A percentile compares a stretch with the other conserved stretches of the same genome.
Conservation (phyloP, 2,113 vertebrate species). For the Marmota flaviventris region DNA sequence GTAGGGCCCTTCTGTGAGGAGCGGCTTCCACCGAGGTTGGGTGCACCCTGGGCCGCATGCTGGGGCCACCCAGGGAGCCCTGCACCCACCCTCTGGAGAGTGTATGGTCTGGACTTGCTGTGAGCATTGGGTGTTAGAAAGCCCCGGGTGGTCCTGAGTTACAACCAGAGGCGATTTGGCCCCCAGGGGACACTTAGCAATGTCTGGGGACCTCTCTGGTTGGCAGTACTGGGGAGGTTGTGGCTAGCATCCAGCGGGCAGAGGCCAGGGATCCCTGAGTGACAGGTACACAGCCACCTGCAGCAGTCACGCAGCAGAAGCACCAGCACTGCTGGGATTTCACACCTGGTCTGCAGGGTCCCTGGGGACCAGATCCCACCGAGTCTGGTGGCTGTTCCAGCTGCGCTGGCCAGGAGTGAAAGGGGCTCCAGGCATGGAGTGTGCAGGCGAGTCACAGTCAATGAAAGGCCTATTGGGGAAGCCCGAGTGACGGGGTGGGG, state of each 20-base stretch:
- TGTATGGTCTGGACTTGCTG: neutral
- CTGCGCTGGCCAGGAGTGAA: too few species aligned
- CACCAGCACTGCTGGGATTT: fast-evolving
- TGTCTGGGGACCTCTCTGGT: neutral
- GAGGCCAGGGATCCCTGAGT: neutral
- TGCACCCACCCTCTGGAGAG: fast-evolving
- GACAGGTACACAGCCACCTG: fast-evolving
- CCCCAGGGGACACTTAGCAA: fast-evolving
- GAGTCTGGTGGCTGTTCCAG: too few species aligned
- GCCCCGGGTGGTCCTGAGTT: fast-evolving
- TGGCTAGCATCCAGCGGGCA: neutral
- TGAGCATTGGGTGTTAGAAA: fast-evolving
- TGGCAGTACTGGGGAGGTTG: too few species aligned
- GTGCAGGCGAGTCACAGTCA: neutral
- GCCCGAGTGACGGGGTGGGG: too few species aligned
- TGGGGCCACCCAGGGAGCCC: neutral
- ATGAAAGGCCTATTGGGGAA: neutral
- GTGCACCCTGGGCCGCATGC: fast-evolving
- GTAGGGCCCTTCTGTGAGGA: conserved; percentile 79
- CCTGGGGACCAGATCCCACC: fast-evolving
- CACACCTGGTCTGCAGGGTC: neutral
- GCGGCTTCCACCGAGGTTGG: fast-evolving
- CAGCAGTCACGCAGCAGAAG: too few species aligned
- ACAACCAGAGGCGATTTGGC: neutral
- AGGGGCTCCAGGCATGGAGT: neutral